phyloP scores from a whole-genome alignment of 2,888 invertebrate species.

The Cryptocephalus primarius region DNA sequence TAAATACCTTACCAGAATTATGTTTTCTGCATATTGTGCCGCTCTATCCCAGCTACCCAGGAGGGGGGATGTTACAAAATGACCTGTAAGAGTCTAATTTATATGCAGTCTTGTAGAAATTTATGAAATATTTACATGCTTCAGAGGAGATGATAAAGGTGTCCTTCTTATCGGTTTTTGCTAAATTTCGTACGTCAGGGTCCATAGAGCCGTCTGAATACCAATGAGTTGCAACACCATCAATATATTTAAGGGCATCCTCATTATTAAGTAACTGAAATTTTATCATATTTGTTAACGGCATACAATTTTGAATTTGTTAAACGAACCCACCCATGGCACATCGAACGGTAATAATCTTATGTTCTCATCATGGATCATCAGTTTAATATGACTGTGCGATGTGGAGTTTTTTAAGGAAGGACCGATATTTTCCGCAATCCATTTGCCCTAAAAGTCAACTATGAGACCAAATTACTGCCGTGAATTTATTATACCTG shows the following conservation, averaged over 20 bases:
- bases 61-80: not conserved
- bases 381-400: slow-evolving; percentile 51
- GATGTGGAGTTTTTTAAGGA: slow-evolving; percentile 44
- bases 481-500: not conserved
- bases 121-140: slow-evolving; percentile 56
- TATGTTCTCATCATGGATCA: slow-evolving; percentile 69
- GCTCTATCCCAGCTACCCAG: slow-evolving; percentile 73
- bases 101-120: too few relatives aligned
- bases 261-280: not conserved
- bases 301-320: too few relatives aligned
- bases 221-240: slow-evolving; percentile 73
- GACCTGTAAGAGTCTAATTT: too few relatives aligned
- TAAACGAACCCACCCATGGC: slow-evolving; percentile 6
- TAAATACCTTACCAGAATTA: slow-evolving; percentile 36
- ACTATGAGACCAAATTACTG: too few relatives aligned
- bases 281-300: not conserved
- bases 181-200: slow-evolving; percentile 43
- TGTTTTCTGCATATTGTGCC: slow-evolving; percentile 48
- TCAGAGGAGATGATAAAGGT: slow-evolving; percentile 70
- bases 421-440: slow-evolving; percentile 64
- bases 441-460: slow-evolving; percentile 51
- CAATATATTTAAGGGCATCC: slow-evolving; percentile 42
- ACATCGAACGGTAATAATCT: slow-evolving; percentile 44
- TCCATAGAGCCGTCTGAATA: slow-evolving; percentile 56
- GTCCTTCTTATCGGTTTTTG: slow-evolving; percentile 50